Evolutionary conservation across 2,113 vertebrate genomes (phyloP).

Genomic region (Elgaria multicarinata): DNA sequence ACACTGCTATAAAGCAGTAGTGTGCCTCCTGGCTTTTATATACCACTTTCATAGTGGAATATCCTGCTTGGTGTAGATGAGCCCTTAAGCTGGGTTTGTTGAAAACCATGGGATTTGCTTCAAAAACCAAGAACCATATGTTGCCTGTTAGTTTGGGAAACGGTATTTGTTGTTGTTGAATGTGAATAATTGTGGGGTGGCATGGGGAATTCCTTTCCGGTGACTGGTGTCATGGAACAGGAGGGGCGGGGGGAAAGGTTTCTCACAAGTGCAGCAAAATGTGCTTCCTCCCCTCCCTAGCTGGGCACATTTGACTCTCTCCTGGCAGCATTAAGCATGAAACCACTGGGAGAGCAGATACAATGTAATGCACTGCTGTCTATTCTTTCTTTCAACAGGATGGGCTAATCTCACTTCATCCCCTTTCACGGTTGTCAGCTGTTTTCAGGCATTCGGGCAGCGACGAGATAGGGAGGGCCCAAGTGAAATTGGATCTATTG

Average conservation of each 20-base stretch:
- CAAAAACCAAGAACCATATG: neutral
- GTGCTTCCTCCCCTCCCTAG: rapidly evolving
- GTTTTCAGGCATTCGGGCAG: constrained; percentile 72
- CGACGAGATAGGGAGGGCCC: constrained; percentile 20
- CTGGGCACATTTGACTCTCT: neutral
- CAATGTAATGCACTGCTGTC: constrained; percentile 8
- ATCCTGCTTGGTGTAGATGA: too few species aligned
- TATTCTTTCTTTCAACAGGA: constrained; percentile 46
- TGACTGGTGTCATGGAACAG: neutral
- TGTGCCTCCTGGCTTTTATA: too few species aligned
- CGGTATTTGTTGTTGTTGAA: neutral
- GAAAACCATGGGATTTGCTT: neutral
- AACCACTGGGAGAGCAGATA: neutral
- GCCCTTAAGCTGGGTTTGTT: too few species aligned
- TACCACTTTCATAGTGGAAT: too few species aligned
- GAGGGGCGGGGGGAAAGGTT: neutral
- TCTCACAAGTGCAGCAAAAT: neutral
- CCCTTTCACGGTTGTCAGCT: constrained; percentile 71
- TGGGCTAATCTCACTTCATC: constrained; percentile 75
- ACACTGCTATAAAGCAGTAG: too few species aligned
- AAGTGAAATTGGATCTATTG: constrained; percentile 64
- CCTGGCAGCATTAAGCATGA: neutral
- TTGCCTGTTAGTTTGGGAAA: neutral
- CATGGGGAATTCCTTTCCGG: neutral
- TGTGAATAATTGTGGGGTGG: neutral